Evolutionary conservation across 1,140 invertebrate species (phyloP).

Genomic region (Drosophila punjabiensis): DNA sequence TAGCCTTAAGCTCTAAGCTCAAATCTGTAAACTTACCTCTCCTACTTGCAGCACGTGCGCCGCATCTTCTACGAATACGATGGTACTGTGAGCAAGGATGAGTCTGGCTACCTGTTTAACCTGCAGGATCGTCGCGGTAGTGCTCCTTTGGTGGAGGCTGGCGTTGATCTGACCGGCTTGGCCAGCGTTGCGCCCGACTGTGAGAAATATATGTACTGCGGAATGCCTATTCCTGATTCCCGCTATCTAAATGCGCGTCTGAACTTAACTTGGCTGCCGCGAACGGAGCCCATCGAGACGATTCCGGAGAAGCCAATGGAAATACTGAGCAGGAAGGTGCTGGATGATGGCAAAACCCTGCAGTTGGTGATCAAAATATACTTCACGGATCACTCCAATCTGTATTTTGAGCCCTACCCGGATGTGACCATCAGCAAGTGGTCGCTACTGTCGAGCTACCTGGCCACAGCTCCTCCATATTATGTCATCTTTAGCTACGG

Average conservation of each 20-base stretch:
- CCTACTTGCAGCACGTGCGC: slow-evolving; percentile 86
- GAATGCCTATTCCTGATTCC: slow-evolving; percentile 88
- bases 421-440: slow-evolving; percentile 87
- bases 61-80: slow-evolving; percentile 87
- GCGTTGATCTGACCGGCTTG: slow-evolving; percentile 86
- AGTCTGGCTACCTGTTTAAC: slow-evolving; percentile 90
- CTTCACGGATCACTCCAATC: slow-evolving; percentile 90
- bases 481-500: slow-evolving; percentile 89
- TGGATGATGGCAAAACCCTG: slow-evolving; percentile 18
- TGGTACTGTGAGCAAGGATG: slow-evolving; percentile 86
- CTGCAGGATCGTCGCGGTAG: slow-evolving; percentile 90
- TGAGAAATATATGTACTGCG: slow-evolving; percentile 89
- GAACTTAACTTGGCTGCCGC: slow-evolving; percentile 46
- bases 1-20: background rate
- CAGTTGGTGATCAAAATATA: slow-evolving; percentile 56
- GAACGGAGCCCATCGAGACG: background rate
- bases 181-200: slow-evolving; percentile 87
- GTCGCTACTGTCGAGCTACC: slow-evolving; percentile 87
- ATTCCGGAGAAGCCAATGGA: slow-evolving; percentile 17
- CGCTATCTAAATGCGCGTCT: slow-evolving; percentile 18
- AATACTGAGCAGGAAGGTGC: slow-evolving; percentile 27
- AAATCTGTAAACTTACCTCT: background rate
- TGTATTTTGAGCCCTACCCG: slow-evolving; percentile 88
- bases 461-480: slow-evolving; percentile 87
- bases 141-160: slow-evolving; percentile 86